Evolutionary conservation across 2,888 invertebrate species (phyloP), one percentile per base, ranked within the genome.

Genomic region (Drosophila fungiperda): DNA sequence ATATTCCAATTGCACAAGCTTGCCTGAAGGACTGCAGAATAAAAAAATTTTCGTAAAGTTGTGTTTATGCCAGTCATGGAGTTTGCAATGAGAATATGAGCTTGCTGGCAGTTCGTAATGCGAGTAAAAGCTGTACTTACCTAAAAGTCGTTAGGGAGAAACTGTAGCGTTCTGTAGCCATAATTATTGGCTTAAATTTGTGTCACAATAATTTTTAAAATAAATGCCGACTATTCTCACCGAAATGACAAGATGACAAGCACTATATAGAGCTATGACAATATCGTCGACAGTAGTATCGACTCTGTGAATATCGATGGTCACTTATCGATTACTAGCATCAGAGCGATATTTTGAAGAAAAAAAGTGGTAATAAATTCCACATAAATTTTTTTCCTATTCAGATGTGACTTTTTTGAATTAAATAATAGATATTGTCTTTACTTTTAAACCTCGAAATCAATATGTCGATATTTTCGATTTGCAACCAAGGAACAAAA

Each of bases 1-100:
- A 97, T 99, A 99, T 94, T 99, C 99, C 88, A 99, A 99, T 94
- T 99, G 99, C 64, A 99, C 99, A 89, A 99, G 94, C 94, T 99
- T 99, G 81, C 99, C 99, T 32, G 99, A 99, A 23, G 99, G 99
- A 93, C 99, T 99, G 94, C 35, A 94, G 94, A 45, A 92, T 90
- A 76, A 73, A 68, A 26, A n/a, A 36, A 32, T 53, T 12, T 66
- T 1, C 35, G 55, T 12, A n/a, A 38, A 26, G 12, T 63, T 60
- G 26, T 78, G 53, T 82, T 84, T 78, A 68, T 73, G 84, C 87
- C 82, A 90, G 87, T 91, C 91, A 92, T 90, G 83, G 79, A 76
- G 73, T 75, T 74, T 64, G 50, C n/a, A 35, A 3, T 9, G 48
- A 7, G 7, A 59, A 57, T 20, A 45, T 5, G 0, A 20, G 5